Evolutionary conservation across 2,797 vertebrate species (phyloP), one percentile per base, ranked within the genome.

Genomic region (Gymnothorax reevesii): DNA sequence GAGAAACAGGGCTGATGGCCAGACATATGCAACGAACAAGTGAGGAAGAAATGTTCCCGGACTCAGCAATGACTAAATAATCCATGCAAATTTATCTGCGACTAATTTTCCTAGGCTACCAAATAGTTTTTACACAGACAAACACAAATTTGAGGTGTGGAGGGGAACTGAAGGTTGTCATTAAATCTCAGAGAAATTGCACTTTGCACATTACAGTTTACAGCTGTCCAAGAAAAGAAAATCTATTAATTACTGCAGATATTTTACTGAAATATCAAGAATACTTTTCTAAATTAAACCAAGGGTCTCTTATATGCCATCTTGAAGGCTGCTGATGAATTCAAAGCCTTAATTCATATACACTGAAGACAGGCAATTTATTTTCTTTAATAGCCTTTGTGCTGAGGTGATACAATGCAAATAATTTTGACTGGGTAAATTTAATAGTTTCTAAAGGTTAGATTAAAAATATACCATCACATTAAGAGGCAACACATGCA

Each of bases 41-140:
- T 94, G 96, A 96, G 95, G 95, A 97, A 96, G 96, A 96, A 96
- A 96, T 96, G 96, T 95, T 95, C 95, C 94, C 96, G 96, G 96
- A 97, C 96, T 96, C 94, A 94, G 96, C 95, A 94, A 94, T 96
- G 96, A 96, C 96, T 96, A 96, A 95, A 96, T 96, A 97, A 97
- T 96, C 96, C 96, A 95, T 96, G 96, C 95, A 96, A 96, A 97
- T 97, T 97, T 96, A 97, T 97, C 96, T 97, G 96, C 96, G 96
- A 97, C 96, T 96, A 97, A 96, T 97, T 97, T 95, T 94, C 95
- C 95, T 94, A 95, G 96, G 96, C 96, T 97, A 96, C 96, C 95
- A 97, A 96, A 97, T 96, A 96, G 96, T 95, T 96, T 96, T 96
- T 96, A 95, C 95, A 95, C 94, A 96, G 94, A 95, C 96, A 95